Base-by-base conservation (phyloP, 2,888 invertebrate genomes). In the Nymphalis urticae region DNA sequence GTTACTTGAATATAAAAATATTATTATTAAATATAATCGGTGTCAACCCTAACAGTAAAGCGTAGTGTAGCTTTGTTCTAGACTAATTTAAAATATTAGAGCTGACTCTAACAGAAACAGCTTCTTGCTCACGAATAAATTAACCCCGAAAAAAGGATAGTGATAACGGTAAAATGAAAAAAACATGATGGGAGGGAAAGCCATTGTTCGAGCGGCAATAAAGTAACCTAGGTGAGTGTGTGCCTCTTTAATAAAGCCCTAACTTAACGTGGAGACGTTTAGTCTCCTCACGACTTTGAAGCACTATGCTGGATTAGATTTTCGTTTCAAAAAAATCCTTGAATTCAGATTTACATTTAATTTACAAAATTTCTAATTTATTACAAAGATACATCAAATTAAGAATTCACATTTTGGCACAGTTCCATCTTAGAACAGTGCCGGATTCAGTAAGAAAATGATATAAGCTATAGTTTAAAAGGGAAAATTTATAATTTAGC, bases 161-260 rank as follows among this genome's bases (percentile, higher is more conserved):
- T 59, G 62, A 65, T 65, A 72, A 65, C 58, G 64, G 50, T 50
- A 53, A 62, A 60, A 72, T 60, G 50, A 60, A 32, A 32, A 32
- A 65, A 68, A 66, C 54, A 62, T 62, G 59, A 63, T 63, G 63
- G 36, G 56, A 65, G 61, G 56, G 60, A 60, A 48, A 48, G 56
- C n/a, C 63, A 48, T 62, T 51, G 62, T 68, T 71, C 59, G 53
- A 60, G 60, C 19, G 65, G 62, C 62, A 63, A 71, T 71, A 71
- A 71, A 66, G 65, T 42, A 62, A 62, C 64, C 58, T 13, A 67
- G 50, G 24, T 56, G 19, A 62, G 51, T 68, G 54, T 64, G 64
- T 58, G 64, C 56, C 62, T 65, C 27, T 65, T 32, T 69, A 69
- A 69, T 69, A 64, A 69, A 69, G 65, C 61, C 56, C 56, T 10